Base-by-base conservation (phyloP, 2,113 vertebrate genomes). In the Paraplagusia blochii region DNA sequence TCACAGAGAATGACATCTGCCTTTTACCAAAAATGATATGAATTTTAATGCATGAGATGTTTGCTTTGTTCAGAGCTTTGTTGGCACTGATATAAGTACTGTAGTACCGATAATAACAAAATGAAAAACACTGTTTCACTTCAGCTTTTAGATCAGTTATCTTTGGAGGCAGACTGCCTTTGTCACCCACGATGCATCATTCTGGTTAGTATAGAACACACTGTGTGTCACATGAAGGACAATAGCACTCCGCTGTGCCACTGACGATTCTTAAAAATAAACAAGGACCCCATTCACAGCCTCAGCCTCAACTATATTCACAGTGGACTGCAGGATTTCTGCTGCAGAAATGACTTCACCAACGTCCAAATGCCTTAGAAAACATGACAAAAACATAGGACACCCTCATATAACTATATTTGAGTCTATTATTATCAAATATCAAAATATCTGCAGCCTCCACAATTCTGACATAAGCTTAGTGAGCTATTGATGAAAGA, bases 191-290 rank as follows among this genome's bases (percentile, higher is more conserved):
- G 69, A 77, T 65, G 56, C 64, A 69, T 74, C 65, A 69, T 65
- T 65, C 48, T 64, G 63, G 29, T 63, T 36, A 52, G 63, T 43
- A 75, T 66, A 80, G 55, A 59, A 79, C 71, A 45, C 66, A 55
- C 71, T 74, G 63, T 78, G 77, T 81, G 81, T 67, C 69, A 45
- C 16, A 42, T 57, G 51, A 29, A 33, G 57, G 69, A 87, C 83
- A 85, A 85, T 77, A 55, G 79, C 39, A 53, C 72, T 57, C 39
- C 62, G 71, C 77, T 82, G 80, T 81, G 80, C 78, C 82, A 77
- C 44, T 54, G 61, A 50, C 35, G 40, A 66, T 42, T 1, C 55
- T 48, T n/a, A 22, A 16, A 15, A n/a, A 29, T 29, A 29, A 45
- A 84, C 81, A 84, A 82, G 50, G 75, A 44, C 2, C 10, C 49